Evolutionary conservation across 2,888 invertebrate species (phyloP).

Genomic region (Zelleria hepariella): DNA sequence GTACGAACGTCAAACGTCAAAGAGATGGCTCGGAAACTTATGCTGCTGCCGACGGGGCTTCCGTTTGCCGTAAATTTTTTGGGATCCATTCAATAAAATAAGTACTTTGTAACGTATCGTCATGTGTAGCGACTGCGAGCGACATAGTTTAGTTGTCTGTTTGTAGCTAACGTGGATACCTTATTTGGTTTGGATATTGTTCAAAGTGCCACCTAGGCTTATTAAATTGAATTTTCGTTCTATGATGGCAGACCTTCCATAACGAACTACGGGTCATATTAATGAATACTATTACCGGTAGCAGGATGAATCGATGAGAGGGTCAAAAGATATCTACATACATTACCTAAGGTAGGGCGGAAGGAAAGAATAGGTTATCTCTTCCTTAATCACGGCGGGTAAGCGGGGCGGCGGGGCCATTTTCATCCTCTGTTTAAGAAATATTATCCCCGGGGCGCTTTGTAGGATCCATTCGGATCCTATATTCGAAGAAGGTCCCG

Average conservation of each 20-base stretch:
- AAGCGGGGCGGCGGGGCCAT: neutral
- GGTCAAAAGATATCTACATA: neutral
- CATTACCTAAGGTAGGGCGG: conserved; percentile 15
- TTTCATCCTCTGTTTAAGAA: conserved; percentile 21
- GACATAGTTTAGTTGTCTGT: too few relatives aligned
- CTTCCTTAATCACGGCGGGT: conserved; percentile 38
- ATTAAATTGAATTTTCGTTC: too few relatives aligned
- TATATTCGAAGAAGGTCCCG: neutral
- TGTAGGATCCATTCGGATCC: conserved; percentile 29
- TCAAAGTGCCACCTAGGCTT: too few relatives aligned
- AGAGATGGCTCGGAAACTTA: neutral
- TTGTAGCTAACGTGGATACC: too few relatives aligned
- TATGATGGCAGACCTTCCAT: too few relatives aligned
- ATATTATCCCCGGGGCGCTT: conserved; percentile 37
- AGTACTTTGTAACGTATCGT: too few relatives aligned
- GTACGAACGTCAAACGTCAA: neutral
- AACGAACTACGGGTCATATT: too few relatives aligned
- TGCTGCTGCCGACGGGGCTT: neutral
- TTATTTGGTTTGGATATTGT: too few relatives aligned
- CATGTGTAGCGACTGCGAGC: too few relatives aligned
- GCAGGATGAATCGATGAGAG: too few relatives aligned
- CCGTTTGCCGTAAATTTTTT: neutral
- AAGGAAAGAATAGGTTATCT: conserved; percentile 44
- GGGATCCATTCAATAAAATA: neutral
- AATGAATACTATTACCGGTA: too few relatives aligned